Evolutionary conservation across 2,888 invertebrate genomes (phyloP).

Genomic region (Holacanthella duospinosa): DNA sequence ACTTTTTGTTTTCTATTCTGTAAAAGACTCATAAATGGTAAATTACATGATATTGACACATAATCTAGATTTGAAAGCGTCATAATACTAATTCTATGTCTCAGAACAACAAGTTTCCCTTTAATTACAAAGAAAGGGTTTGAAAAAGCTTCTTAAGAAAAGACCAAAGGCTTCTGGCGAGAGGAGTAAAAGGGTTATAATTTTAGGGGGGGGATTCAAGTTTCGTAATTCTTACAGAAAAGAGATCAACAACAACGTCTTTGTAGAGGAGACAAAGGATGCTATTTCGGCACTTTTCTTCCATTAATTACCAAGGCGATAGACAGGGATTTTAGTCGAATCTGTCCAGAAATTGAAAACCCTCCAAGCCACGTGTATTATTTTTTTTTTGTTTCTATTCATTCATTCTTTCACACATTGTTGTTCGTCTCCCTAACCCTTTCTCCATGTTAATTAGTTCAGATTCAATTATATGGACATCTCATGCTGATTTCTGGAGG

Average conservation of each 20-base stretch:
- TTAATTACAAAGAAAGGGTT: not conserved
- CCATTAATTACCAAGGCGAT: constrained; percentile 1
- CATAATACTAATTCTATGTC: not conserved
- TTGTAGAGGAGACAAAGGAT: not conserved
- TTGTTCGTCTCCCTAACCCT: not conserved
- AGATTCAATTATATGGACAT: not conserved
- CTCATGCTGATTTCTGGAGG: not conserved
- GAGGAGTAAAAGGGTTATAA: not conserved
- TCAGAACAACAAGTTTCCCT: not conserved
- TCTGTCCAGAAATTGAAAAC: too few relatives aligned
- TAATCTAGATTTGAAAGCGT: not conserved
- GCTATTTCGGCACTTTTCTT: not conserved
- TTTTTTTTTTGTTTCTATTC: too few relatives aligned
- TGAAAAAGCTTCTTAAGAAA: not conserved
- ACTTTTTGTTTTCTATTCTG: too few relatives aligned
- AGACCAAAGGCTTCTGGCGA: not conserved
- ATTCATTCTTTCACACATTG: not conserved
- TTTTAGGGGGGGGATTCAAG: not conserved
- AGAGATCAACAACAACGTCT: not conserved
- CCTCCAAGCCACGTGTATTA: too few relatives aligned
- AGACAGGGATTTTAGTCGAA: not conserved
- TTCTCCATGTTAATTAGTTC: not conserved
- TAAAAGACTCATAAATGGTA: not conserved
- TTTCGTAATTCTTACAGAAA: not conserved
- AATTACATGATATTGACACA: not conserved